phyloP scores from a whole-genome alignment of 1,140 invertebrate genomes.

The Reticulitermes speratus region DNA sequence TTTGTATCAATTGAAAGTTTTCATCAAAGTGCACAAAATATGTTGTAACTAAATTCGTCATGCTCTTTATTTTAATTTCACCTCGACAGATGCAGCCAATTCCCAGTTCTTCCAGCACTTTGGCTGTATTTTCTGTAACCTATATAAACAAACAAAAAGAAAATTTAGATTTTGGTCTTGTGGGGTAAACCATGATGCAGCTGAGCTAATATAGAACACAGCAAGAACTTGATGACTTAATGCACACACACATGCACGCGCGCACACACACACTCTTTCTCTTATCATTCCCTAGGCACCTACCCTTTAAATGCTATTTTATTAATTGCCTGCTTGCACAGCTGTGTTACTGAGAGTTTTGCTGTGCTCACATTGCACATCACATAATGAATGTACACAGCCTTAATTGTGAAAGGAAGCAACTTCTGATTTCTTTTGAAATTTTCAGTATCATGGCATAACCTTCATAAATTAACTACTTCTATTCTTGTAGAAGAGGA shows the following conservation, averaged over 20 bases:
- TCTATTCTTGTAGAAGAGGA: too few species aligned
- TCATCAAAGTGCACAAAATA: conserved; percentile 70
- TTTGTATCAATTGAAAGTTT: conserved; percentile 52
- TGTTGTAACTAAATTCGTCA: conserved; percentile 64
- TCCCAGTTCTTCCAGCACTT: conserved; percentile 64
- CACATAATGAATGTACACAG: too few species aligned
- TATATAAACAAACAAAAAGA: conserved; percentile 41
- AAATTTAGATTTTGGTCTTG: not conserved
- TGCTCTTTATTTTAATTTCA: conserved; percentile 72
- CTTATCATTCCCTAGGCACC: not conserved
- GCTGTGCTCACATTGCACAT: too few species aligned
- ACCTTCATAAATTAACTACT: too few species aligned
- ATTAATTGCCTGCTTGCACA: not conserved
- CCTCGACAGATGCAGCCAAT: conserved; percentile 69
- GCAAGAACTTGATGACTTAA: not conserved
- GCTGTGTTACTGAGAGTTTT: not conserved
- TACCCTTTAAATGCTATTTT: not conserved
- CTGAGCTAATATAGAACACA: not conserved
- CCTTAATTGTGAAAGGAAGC: too few species aligned
- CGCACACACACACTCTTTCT: not conserved
- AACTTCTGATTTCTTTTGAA: too few species aligned
- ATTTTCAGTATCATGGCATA: too few species aligned
- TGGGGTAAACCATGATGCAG: not conserved
- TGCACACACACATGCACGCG: not conserved
- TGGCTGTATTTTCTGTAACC: conserved; percentile 72